Conservation (phyloP, 2,888 invertebrate genomes). For the Lasioglossum leucozonium region DNA sequence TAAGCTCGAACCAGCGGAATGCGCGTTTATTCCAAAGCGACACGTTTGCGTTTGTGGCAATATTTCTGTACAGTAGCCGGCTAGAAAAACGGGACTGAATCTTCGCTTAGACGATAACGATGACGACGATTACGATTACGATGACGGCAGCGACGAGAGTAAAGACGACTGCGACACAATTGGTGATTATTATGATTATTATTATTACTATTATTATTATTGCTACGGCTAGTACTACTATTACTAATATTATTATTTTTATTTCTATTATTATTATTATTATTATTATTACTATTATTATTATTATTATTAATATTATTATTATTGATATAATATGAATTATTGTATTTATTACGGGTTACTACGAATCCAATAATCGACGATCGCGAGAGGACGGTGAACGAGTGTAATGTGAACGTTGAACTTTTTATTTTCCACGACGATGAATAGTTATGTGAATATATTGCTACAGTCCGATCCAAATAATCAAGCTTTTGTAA, state of each 20-base stretch:
- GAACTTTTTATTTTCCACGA: slow-evolving; percentile 83
- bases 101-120: background rate
- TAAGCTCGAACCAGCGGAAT: slow-evolving; percentile 35
- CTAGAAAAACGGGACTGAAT: slow-evolving; percentile 23
- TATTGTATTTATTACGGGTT: slow-evolving; percentile 71
- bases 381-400: slow-evolving; percentile 57
- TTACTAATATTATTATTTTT: slow-evolving; percentile 15
- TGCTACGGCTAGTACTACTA: slow-evolving; percentile 28
- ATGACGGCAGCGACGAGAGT: slow-evolving; percentile 20
- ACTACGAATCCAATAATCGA: slow-evolving; percentile 48
- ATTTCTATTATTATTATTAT: background rate
- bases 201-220: slow-evolving; percentile 31
- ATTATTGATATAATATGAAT: slow-evolving; percentile 45
- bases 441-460: slow-evolving; percentile 81
- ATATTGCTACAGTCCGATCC: slow-evolving; percentile 84
- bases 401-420: slow-evolving; percentile 80
- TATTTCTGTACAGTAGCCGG: slow-evolving; percentile 52
- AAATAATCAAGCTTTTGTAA: slow-evolving; percentile 84
- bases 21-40: slow-evolving; percentile 53
- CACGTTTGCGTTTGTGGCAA: slow-evolving; percentile 45
- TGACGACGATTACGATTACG: slow-evolving; percentile 7
- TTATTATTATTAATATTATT: slow-evolving; percentile 29
- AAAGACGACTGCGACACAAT: slow-evolving; percentile 38
- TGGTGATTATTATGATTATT: slow-evolving; percentile 37
- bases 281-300: slow-evolving; percentile 21